Evolutionary conservation across 1,140 invertebrate species (phyloP).

Genomic region (Drosophila lowei): DNA sequence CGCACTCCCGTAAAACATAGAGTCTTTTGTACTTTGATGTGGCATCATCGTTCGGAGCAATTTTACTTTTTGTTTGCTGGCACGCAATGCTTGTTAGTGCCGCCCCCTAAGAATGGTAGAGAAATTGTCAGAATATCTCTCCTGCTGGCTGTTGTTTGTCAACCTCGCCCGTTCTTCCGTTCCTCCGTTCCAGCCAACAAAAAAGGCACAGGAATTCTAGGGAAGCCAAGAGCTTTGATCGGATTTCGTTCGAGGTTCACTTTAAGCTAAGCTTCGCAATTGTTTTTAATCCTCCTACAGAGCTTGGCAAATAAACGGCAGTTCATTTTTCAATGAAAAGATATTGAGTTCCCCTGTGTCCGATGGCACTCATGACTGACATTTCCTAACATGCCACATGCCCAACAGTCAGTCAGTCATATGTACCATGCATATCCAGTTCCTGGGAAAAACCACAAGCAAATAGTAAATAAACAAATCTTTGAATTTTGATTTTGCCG

Average conservation of each 20-base stretch:
- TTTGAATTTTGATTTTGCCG: slow-evolving; percentile 55
- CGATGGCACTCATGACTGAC: background rate
- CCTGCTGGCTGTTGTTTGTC: slow-evolving; percentile 18
- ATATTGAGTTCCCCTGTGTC: background rate
- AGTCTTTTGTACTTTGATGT: slow-evolving; percentile 50
- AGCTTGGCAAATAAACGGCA: slow-evolving; percentile 12
- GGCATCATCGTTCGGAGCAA: slow-evolving; percentile 32
- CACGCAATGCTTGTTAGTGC: slow-evolving; percentile 69
- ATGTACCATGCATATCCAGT: slow-evolving; percentile 9
- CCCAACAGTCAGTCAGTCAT: background rate
- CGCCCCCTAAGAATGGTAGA: slow-evolving; percentile 54
- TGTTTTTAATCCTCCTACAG: slow-evolving; percentile 23
- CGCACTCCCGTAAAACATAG: slow-evolving; percentile 6
- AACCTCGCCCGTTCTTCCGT: background rate
- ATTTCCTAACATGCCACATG: no score
- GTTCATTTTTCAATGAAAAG: slow-evolving; percentile 18
- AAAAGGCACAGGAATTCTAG: slow-evolving; percentile 14
- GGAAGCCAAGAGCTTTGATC: slow-evolving; percentile 3
- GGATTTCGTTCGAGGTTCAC: slow-evolving; percentile 25
- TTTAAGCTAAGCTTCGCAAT: slow-evolving; percentile 23
- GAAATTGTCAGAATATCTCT: slow-evolving; percentile 61
- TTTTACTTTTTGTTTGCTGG: slow-evolving; percentile 64
- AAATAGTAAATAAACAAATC: slow-evolving; percentile 30
- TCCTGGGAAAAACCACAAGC: slow-evolving; percentile 27
- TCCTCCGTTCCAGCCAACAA: slow-evolving; percentile 10